A percentile compares a stretch with the other conserved stretches of the same genome.
Evolutionary conservation across 2,113 vertebrate species (phyloP).

Genomic region (Salvator merianae): DNA sequence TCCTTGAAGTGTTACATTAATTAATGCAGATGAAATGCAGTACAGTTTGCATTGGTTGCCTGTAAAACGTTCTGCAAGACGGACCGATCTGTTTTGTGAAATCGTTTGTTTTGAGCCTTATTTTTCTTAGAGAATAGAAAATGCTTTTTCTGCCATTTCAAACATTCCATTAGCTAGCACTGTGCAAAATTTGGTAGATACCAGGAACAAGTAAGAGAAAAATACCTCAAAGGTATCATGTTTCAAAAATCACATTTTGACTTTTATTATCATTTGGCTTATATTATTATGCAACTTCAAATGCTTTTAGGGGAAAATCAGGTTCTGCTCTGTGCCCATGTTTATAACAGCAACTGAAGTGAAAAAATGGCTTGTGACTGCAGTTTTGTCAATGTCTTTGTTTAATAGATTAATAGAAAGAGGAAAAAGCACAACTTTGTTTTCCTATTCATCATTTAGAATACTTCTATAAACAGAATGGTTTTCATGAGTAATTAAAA

Average conservation of each 20-base stretch:
- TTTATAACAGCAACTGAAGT: conserved; percentile 36
- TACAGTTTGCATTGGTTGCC: background rate
- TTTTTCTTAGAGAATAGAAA: background rate
- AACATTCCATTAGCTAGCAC: conserved; percentile 32
- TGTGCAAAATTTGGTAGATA: conserved; percentile 19
- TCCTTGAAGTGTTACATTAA: background rate
- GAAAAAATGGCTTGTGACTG: background rate
- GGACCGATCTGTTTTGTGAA: background rate
- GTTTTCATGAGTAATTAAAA: conserved; percentile 33
- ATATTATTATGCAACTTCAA: background rate
- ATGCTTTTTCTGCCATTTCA: conserved; percentile 18
- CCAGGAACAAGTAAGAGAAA: conserved; percentile 34
- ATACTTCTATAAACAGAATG: background rate
- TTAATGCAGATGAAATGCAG: background rate
- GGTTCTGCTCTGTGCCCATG: background rate
- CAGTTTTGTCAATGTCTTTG: background rate
- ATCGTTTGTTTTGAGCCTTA: conserved; percentile 40
- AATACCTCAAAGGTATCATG: conserved; percentile 36
- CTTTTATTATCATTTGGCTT: conserved; percentile 13
- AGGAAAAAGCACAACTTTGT: background rate
- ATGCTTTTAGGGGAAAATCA: background rate
- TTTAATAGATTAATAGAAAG: conserved; percentile 47
- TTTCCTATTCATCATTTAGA: conserved; percentile 17
- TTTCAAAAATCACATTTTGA: conserved; percentile 1
- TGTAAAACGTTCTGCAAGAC: background rate